These are phyloP conservation scores for Paramuricea clavata DNA, from an alignment of 92 coral and sea anemone species.

Conservation along the genomic window DNA sequence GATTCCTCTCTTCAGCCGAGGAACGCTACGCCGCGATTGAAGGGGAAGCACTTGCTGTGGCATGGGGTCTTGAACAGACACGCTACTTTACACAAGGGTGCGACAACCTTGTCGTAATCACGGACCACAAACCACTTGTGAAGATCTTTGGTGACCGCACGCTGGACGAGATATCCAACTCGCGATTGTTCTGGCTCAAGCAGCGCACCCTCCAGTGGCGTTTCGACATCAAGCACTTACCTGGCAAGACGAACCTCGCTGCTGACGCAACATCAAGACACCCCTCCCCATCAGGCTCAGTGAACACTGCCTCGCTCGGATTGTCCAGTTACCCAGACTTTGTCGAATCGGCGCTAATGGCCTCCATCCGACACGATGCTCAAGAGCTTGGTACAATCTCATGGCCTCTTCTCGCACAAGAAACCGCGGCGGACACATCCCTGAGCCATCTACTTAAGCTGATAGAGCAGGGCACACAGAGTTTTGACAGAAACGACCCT, in stretches of 20 bases:
- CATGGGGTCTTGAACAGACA: conserved; percentile 42
- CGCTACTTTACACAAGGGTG: conserved; percentile 51
- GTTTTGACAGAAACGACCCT: background rate
- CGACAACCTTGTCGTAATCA: conserved; percentile 53
- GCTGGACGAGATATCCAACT: conserved; percentile 25
- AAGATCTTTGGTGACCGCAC: conserved; percentile 45
- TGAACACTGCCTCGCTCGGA: background rate
- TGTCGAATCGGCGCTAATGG: conserved; percentile 43
- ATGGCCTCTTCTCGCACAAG: conserved; percentile 30
- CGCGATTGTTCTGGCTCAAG: conserved; percentile 22
- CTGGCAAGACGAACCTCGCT: conserved; percentile 50
- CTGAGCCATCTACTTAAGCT: conserved; percentile 21
- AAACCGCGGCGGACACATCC: conserved; percentile 26
- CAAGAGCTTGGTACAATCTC: background rate
- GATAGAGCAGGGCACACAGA: background rate
- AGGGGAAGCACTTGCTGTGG: conserved; percentile 51
- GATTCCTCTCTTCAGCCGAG: conserved; percentile 53
- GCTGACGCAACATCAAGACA: conserved; percentile 48
- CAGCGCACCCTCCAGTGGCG: conserved; percentile 37
- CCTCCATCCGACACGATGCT: conserved; percentile 1
- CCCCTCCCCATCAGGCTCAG: conserved; percentile 29
- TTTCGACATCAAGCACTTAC: conserved; percentile 49
- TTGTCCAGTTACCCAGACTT: background rate
- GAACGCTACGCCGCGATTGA: conserved; percentile 34
- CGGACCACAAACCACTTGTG: conserved; percentile 42